Conservation (phyloP, 2,797 vertebrate genomes). For the Setipinna tenuifilis region DNA sequence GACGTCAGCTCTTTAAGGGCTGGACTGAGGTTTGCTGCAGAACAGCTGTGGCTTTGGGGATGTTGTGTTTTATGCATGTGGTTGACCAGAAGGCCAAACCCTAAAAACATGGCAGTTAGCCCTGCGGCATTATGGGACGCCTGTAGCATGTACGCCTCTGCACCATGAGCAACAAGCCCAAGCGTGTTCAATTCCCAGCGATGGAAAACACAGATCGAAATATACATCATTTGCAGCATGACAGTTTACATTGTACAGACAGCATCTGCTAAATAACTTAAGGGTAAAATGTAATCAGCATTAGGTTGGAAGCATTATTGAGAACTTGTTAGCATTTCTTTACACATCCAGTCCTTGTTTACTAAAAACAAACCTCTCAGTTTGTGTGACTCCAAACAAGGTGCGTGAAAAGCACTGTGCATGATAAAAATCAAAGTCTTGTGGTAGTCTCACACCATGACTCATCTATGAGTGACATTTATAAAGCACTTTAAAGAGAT, state of each 20-base stretch:
- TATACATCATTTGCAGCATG: background rate
- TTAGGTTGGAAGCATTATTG: background rate
- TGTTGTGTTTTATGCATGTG: background rate
- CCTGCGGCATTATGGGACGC: background rate
- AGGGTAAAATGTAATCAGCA: background rate
- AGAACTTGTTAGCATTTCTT: background rate
- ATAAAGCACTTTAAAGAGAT: too few species aligned
- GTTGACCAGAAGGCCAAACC: background rate
- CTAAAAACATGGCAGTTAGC: slow-evolving; percentile 5
- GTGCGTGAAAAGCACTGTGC: too few species aligned
- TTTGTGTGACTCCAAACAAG: too few species aligned
- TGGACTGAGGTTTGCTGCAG: background rate
- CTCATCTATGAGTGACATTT: background rate
- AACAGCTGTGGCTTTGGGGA: slow-evolving; percentile 53
- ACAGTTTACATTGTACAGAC: background rate
- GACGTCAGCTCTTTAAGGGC: background rate
- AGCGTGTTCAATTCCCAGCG: background rate
- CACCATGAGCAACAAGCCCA: background rate
- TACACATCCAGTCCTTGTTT: too few species aligned
- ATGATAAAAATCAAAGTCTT: too few species aligned
- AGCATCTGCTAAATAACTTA: background rate
- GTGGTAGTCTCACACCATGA: background rate
- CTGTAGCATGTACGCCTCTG: background rate
- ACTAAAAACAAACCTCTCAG: too few species aligned
- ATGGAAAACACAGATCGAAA: background rate